phyloP scores from a whole-genome alignment of 1,140 invertebrate genomes.

The Subanguina moxae region DNA sequence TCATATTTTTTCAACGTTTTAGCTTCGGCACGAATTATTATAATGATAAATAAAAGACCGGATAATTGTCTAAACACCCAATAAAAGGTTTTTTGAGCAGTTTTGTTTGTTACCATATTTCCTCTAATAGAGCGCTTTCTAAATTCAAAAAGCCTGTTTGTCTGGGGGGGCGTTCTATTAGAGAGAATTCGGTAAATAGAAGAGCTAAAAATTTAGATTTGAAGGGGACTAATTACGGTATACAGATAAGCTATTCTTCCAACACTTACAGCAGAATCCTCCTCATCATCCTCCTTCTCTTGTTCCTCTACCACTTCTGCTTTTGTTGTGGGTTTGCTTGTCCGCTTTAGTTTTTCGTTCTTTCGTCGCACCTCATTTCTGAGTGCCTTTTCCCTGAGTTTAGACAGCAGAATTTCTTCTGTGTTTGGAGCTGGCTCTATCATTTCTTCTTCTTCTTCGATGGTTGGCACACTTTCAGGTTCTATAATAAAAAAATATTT shows the following conservation, averaged over 20 bases:
- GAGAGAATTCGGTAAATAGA: too few species aligned
- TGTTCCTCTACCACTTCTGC: neutral
- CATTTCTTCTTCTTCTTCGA: constrained; percentile 25
- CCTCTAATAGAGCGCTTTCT: too few species aligned
- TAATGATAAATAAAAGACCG: too few species aligned
- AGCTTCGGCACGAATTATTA: too few species aligned
- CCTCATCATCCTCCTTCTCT: constrained; percentile 18
- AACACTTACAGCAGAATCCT: constrained; percentile 7
- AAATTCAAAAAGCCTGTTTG: too few species aligned
- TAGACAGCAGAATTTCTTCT: constrained; percentile 5
- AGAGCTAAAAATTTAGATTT: too few species aligned
- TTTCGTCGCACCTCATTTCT: constrained; percentile 8
- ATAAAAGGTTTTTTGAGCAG: too few species aligned
- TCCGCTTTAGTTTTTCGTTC: constrained; percentile 9
- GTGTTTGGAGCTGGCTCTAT: constrained; percentile 27
- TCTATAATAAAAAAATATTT: neutral
- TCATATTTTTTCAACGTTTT: too few species aligned
- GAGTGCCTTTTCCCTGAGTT: constrained; percentile 25
- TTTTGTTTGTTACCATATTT: too few species aligned
- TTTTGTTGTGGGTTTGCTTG: neutral
- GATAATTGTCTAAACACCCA: too few species aligned
- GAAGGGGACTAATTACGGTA: too few species aligned
- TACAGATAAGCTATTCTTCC: neutral
- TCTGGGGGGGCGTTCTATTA: too few species aligned
- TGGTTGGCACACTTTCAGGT: neutral